Base-by-base conservation (phyloP, 2,888 invertebrate genomes). In the Hoplodrina ambigua region DNA sequence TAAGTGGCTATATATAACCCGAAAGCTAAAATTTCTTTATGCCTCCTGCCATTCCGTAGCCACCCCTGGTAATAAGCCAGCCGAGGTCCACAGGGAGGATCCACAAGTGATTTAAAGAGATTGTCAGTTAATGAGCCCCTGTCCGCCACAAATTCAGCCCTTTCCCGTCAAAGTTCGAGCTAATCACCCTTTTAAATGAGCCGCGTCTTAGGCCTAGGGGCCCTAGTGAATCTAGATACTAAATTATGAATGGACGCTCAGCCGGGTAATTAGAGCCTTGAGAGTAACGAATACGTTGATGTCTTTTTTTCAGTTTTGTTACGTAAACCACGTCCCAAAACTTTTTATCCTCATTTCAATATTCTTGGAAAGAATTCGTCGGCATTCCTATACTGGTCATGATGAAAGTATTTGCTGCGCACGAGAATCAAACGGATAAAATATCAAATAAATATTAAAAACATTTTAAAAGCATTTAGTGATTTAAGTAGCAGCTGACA, bases 91-190 rank as follows among this genome's bases (percentile, higher is more conserved):
- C 80, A 78, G 90, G 92, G 91, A 90, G 90, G 92, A 91, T 92
- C 92, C 86, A 91, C 93, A 92, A 95, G 94, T 94, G 94, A 94
- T 94, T 94, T 94, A 94, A 93, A 92, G 92, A 93, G 93, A 94
- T 94, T 93, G 92, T 93, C 93, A 92, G 94, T 92, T 94, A 94
- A 94, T 94, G 93, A 91, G 91, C 85, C 88, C 83, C 85, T 86
- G 91, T 88, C 88, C 89, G 88, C 93, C 93, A 91, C 94, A 93
- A 93, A 93, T 91, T 91, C 84, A 93, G 91, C 93, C 93, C 93
- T 92, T 93, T 90, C 86, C 85, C 88, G 86, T 85, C 87, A 85
- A 87, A 88, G 88, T 86, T 83, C 72, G 81, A 88, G 82, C 88
- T 90, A 90, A 91, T 88, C 86, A 87, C 73, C 80, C 75, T 81